Base-by-base conservation (phyloP, 2,113 vertebrate genomes). In the Cyanoderma ruficeps region DNA sequence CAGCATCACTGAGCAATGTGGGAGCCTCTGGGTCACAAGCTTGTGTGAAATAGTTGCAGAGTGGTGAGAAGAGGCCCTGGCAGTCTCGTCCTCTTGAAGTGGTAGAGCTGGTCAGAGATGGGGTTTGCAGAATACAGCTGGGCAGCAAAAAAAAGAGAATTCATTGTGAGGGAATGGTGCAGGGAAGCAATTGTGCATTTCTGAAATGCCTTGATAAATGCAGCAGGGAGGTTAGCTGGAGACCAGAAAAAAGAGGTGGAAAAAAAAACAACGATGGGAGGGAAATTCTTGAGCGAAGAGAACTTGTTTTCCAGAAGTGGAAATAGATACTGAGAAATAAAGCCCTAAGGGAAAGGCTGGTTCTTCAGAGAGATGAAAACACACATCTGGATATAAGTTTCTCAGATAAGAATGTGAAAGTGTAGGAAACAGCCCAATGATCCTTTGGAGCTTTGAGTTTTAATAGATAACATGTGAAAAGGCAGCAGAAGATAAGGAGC, bases 401-500 rank as follows among this genome's bases (percentile, higher is more conserved):
- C 28, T 87, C 55, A 74, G 88, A 89, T 85, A 92, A 84, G 90
- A 92, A 89, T 44, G 76, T 80, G 60, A 42, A 95, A 95, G 76
- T 86, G 83, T 81, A 91, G 85, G 63, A 63, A 55, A 82, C 63
- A 86, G 60, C 69, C 74, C 78, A 39, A 3, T 53, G 61, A 52
- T 59, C 85, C 68, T 94, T 59, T 30, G 49, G 87, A 89, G 65
- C 50, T 60, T 52, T 41, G 50, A 60, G 13, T 61, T 71, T 35
- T 86, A 89, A 78, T 92, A 88, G 74, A 80, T 96, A 92, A 82
- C 86, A 86, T 57, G 72, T 86, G 83, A 88, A 83, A 90, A 90
- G 35, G 35, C 84, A 94, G 55, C 21, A 63, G 39, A 86, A 93
- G 89, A 89, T 89, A 91, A 89, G 74, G 56, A 84, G 2, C 50